Percentiles rank a stretch among this genome's conserved stretches.
phyloP scores from a whole-genome alignment of 2,888 invertebrate species.

The Trissolcus japonicus region DNA sequence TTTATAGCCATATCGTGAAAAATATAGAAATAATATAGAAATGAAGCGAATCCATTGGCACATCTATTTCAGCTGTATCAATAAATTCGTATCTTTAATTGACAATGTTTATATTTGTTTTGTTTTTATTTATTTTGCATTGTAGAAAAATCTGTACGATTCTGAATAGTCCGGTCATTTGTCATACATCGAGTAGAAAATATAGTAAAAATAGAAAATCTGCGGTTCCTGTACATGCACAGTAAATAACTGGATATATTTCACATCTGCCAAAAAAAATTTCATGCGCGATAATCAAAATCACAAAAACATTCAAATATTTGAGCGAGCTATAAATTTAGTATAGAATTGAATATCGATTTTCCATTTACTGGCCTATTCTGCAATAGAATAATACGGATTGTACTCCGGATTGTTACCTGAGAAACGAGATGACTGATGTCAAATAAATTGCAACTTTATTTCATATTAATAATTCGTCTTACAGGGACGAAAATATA shows the following conservation, averaged over 20 bases:
- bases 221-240: constrained; percentile 11
- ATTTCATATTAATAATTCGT: too few species aligned
- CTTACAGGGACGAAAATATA: too few species aligned
- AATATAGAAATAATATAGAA: too few species aligned
- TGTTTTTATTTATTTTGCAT: too few species aligned
- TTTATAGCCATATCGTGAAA: too few species aligned
- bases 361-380: constrained; percentile 30
- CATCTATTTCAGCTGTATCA: too few species aligned
- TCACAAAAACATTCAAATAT: constrained; percentile 36
- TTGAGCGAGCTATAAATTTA: constrained; percentile 40
- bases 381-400: constrained; percentile 20
- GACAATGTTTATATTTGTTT: too few species aligned
- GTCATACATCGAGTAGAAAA: constrained; percentile 27
- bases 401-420: constrained; percentile 13
- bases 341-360: constrained; percentile 37
- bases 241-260: constrained; percentile 47
- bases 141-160: constrained; percentile 14
- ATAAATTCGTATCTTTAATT: too few species aligned
- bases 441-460: too few species aligned
- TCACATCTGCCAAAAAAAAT: constrained; percentile 38
- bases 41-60: too few species aligned
- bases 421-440: neutral
- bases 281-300: constrained; percentile 39
- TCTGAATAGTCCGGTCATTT: constrained; percentile 20
- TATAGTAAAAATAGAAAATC: constrained; percentile 18